Base-by-base conservation (phyloP, 2,113 vertebrate species). In the Catagonus wagneri region DNA sequence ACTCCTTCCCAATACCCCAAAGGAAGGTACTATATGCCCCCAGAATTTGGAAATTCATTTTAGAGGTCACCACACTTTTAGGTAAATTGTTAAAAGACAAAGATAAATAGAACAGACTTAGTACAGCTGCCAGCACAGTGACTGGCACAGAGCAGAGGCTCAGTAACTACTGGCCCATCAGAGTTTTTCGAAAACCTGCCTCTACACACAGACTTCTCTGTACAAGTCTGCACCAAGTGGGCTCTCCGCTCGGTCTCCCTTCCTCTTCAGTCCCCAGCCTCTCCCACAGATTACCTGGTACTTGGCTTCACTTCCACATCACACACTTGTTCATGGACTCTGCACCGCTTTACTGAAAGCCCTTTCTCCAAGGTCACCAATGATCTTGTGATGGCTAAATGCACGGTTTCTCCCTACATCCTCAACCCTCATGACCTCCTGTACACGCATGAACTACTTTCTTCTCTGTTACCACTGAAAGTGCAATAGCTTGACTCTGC, bases 1-100 rank as follows among this genome's bases (percentile, higher is more conserved):
- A 80, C 76, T 91, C 66, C 60, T 95, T 93, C 78, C 32, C 20
- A 50, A 50, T 63, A 69, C 19, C n/a, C 22, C 61, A 93, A 68
- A 90, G 14, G 58, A 84, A 78, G 39, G 44, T 66, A 52, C 86
- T 60, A 58, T 19, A 23, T 10, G n/a, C 16, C 66, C 44, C 56
- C 25, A 58, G 6, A 63, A 63, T 56, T 87, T 79, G 32, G 56
- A 92, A 79, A 68, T 58, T 68, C 58, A 78, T n/a, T 44, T 44
- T 72, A 66, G 58, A 66, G 39, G 60, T 68, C 69, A 80, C 50
- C 50, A 65, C 2, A 65, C 34, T 71, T 58, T n/a, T 60, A 27
- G 7, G 44, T 8, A 66, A 79, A 72, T 34, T 83, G 23, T 54
- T 90, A 6, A 74, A 58, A 90, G 58, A 88, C 71, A 91, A 44